phyloP scores from a whole-genome alignment of 2,113 vertebrate species.

The Phainopepla nitens region DNA sequence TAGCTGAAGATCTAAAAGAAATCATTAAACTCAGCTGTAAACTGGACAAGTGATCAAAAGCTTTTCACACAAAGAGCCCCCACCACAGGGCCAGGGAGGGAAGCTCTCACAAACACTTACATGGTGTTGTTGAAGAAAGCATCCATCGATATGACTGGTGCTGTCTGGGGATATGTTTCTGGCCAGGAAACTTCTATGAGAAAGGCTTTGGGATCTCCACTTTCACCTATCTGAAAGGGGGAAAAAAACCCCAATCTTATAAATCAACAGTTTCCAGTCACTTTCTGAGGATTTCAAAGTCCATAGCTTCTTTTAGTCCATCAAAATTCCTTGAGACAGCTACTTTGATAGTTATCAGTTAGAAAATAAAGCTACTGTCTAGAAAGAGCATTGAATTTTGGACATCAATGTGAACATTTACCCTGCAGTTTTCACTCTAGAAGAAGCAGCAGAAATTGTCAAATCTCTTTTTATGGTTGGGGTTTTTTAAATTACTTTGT shows the following conservation, averaged over 20 bases:
- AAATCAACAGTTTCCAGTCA: background rate
- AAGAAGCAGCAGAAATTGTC: background rate
- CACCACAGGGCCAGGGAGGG: background rate
- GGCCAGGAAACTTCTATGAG: conserved; percentile 92
- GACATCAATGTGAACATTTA: background rate
- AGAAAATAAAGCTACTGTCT: background rate
- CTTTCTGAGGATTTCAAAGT: background rate
- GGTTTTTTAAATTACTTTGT: background rate
- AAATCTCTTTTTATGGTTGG: background rate
- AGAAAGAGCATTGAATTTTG: background rate
- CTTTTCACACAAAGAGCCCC: background rate
- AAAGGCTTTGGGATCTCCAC: conserved; percentile 89
- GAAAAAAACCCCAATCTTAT: background rate
- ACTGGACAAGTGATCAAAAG: background rate
- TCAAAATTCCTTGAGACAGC: background rate
- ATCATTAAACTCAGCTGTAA: background rate
- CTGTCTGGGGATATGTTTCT: conserved; percentile 88
- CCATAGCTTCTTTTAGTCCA: background rate
- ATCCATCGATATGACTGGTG: conserved; percentile 88
- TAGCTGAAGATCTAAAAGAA: conserved; percentile 75
- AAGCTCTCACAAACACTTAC: conserved; percentile 69
- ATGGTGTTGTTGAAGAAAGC: conserved; percentile 97
- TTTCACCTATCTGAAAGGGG: conserved; percentile 86
- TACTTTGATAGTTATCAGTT: background rate
- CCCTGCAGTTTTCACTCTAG: background rate